Conservation (phyloP, 2,797 vertebrate species). For the Halcyon leucocephala region DNA sequence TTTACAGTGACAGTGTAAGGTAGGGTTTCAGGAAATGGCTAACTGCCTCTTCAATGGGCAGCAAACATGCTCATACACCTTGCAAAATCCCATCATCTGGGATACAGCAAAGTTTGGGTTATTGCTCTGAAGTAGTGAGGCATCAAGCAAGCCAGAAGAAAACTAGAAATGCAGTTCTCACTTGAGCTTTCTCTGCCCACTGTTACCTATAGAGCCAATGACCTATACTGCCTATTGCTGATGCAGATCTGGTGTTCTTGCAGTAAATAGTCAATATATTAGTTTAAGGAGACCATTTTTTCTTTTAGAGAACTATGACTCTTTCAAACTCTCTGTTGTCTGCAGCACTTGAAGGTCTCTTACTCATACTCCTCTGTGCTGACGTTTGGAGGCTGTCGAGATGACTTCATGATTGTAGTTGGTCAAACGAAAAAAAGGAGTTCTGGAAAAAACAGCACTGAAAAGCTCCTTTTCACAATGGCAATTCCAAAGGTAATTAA, state of each 20-base stretch:
- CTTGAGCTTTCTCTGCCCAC: background rate
- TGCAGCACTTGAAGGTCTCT: constrained; percentile 87
- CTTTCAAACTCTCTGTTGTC: constrained; percentile 36
- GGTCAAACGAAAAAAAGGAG: constrained; percentile 86
- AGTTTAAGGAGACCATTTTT: background rate
- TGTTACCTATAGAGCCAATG: background rate
- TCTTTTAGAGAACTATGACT: constrained; percentile 15
- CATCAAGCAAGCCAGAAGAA: background rate
- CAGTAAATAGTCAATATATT: background rate
- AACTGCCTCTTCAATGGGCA: background rate
- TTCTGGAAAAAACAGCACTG: constrained; percentile 85
- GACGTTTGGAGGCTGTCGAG: constrained; percentile 92
- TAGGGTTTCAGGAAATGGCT: background rate
- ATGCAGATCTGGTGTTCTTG: background rate
- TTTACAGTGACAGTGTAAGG: background rate
- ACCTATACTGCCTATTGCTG: background rate
- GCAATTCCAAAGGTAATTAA: constrained; percentile 88
- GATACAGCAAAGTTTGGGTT: background rate
- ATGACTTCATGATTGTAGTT: constrained; percentile 94
- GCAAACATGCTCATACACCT: background rate
- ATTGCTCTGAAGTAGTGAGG: background rate
- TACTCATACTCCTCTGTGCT: constrained; percentile 89
- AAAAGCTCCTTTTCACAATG: constrained; percentile 92
- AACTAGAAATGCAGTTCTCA: background rate
- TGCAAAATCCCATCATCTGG: background rate